Base-by-base conservation (phyloP, 2,888 invertebrate genomes). In the Tinea trinotella region DNA sequence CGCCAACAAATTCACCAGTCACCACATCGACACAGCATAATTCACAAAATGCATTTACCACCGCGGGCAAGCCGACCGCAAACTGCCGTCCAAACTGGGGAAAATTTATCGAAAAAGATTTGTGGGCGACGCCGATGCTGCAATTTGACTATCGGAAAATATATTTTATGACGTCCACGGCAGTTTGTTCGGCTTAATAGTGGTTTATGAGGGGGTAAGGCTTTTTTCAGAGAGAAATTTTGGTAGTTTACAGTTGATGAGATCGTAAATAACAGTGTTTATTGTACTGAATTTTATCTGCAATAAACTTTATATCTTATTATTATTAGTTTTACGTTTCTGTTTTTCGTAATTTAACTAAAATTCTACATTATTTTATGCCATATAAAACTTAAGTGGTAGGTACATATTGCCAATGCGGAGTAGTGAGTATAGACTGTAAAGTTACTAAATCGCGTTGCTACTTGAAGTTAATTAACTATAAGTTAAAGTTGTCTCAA, bases 131-230 rank as follows among this genome's bases (percentile, higher is more conserved):
- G 73, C 74, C 75, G 72, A 75, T 74, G 72, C 76, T 70, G 79
- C 79, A 81, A 82, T 81, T 82, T 79, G 76, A 74, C 75, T 82
- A 79, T 79, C 76, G 76, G 74, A 70, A 81, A 79, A 80, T 78
- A 81, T 78, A 80, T 82, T 79, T 79, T 79, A 79, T 78, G 76
- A 76, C 72, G 69, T 74, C 70, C 69, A 67, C 61, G 64, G 73
- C 68, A 74, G 71, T 79, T 74, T 74, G 74, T 74, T 69, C 67
- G 64, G 64, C 65, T 76, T 76, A 77, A 76, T 71, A 67, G 70
- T 58, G 65, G 67, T 67, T 67, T 67, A 64, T 58, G 61, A 60
- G 57, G 58, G 40, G 50, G 24, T 13, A 17, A 20, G 22, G 12
- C 60, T 61, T 68, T n/a, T 71, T 50, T 71, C 66, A 54, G 56